A percentile compares a stretch with the other conserved stretches of the same genome.
Conservation (phyloP, 1,140 invertebrate species). For the Epicauta chinensis region DNA sequence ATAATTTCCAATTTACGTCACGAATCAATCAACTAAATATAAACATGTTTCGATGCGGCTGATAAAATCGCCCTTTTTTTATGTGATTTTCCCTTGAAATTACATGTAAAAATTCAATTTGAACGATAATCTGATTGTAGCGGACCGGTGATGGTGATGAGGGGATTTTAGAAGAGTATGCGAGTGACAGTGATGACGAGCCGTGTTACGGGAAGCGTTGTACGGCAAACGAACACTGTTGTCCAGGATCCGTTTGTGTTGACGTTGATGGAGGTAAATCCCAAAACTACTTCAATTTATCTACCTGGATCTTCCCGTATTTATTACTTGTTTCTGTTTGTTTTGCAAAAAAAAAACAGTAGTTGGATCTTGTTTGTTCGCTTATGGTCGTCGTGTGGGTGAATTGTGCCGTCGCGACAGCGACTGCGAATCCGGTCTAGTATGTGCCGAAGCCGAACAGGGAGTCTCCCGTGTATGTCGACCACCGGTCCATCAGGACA, state of each 20-base stretch:
- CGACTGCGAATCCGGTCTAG: conserved; percentile 68
- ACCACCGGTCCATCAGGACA: conserved; percentile 63
- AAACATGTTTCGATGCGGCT: not conserved
- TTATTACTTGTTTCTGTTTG: no score
- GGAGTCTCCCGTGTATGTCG: conserved; percentile 62
- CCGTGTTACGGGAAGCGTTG: conserved; percentile 62
- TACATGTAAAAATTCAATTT: no score
- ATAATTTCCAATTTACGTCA: no score
- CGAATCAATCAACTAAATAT: no score
- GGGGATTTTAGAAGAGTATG: conserved; percentile 38
- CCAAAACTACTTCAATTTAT: conserved; percentile 14
- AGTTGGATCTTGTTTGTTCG: conserved; percentile 63
- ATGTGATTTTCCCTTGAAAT: not conserved
- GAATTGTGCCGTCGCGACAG: conserved; percentile 65
- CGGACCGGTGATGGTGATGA: conserved; percentile 34
- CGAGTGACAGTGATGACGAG: conserved; percentile 45
- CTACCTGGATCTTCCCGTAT: not conserved
- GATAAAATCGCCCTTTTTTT: not conserved
- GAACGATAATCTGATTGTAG: conserved; percentile 23
- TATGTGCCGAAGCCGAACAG: conserved; percentile 54
- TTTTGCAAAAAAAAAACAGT: conserved; percentile 38
- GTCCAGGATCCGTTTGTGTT: conserved; percentile 65
- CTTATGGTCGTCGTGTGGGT: conserved; percentile 65
- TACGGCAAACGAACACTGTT: conserved; percentile 69
- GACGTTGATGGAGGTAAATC: conserved; percentile 61